Evolutionary conservation across 2,113 vertebrate species (phyloP).

Genomic region (Osmerus mordax): DNA sequence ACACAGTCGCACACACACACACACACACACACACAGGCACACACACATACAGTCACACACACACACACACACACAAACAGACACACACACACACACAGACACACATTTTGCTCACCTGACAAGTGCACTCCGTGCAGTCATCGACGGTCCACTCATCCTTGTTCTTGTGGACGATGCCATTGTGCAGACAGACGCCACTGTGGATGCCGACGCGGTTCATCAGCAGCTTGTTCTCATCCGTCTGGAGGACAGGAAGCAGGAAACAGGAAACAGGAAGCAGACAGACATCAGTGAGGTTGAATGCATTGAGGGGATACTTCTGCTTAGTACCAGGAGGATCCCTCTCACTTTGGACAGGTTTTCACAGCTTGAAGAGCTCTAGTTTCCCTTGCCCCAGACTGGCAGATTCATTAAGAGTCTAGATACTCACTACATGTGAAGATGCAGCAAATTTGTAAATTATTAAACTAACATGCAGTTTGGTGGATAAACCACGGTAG

Average conservation of each 20-base stretch:
- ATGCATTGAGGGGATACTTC: neutral
- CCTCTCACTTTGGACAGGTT: neutral
- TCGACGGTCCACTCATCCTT: slow-evolving; percentile 93
- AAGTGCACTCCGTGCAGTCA: slow-evolving; percentile 94
- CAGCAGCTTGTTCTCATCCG: slow-evolving; percentile 82
- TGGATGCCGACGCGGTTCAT: slow-evolving; percentile 71
- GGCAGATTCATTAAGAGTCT: no score
- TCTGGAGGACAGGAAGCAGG: slow-evolving; percentile 61
- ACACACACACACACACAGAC: neutral
- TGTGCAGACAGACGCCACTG: slow-evolving; percentile 85
- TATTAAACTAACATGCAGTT: neutral
- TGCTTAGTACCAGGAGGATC: neutral
- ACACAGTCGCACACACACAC: neutral
- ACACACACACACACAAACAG: neutral
- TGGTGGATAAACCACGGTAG: neutral
- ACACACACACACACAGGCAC: neutral
- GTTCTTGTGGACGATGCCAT: slow-evolving; percentile 87
- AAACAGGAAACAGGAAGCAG: slow-evolving; percentile 3
- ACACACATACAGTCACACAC: neutral
- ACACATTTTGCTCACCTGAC: slow-evolving; percentile 76
- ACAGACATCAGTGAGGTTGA: neutral
- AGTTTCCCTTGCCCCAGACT: no score
- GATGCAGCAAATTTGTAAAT: neutral
- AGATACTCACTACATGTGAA: no score
- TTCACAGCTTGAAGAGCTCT: no score